These are phyloP conservation scores for Cephalopachus bancanus DNA, from an alignment of 2,797 vertebrate genomes.

Conservation along the genomic window DNA sequence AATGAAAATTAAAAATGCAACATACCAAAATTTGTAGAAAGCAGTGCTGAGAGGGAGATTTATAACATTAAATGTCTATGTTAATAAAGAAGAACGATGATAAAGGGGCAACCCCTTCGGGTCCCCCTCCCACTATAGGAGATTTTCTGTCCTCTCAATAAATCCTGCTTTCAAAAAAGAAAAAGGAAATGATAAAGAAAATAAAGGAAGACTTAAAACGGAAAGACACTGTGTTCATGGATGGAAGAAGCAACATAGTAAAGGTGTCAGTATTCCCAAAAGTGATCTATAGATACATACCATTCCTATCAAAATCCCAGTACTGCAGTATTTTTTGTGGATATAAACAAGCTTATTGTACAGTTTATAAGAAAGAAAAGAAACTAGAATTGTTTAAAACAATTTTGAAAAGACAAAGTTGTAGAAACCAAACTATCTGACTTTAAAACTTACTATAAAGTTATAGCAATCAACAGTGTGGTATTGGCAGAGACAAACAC, in stretches of 20 bases:
- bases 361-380: conserved; percentile 29
- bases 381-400: background rate
- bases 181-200: background rate
- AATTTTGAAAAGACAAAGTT: conserved; percentile 24
- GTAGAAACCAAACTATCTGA: background rate
- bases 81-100: background rate
- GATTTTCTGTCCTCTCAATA: too few species aligned
- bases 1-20: background rate
- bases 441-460: conserved; percentile 10
- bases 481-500: background rate
- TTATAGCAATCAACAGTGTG: background rate
- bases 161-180: background rate
- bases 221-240: background rate
- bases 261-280: background rate
- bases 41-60: background rate
- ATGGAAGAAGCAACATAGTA: background rate
- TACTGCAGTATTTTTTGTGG: background rate
- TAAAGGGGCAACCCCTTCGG: background rate
- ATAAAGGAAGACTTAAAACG: background rate
- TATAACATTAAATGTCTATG: background rate
- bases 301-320: conserved; percentile 15
- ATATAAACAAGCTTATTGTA: background rate
- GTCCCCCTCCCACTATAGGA: too few species aligned
- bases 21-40: background rate
- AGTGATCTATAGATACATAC: background rate